Evolutionary conservation across 2,888 invertebrate species (phyloP), one percentile per base, ranked within the genome.

Genomic region (Eristalinus sepulchralis): DNA sequence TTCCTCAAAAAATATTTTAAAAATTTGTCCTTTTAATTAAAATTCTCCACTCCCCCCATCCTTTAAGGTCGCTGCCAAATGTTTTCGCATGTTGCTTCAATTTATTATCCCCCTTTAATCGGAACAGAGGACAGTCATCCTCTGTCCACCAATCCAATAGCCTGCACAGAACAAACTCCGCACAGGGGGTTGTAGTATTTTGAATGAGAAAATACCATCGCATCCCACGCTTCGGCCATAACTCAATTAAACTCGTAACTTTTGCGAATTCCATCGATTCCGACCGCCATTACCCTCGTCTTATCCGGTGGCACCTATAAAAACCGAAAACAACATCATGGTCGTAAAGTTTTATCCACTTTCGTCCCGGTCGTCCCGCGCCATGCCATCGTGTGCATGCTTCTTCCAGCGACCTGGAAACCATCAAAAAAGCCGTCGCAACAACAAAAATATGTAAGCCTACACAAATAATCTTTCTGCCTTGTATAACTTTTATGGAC

Each of bases 321-420:
- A 71, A 71, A 24, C 9, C 34, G 22, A 66, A 67, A 73, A 73
- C 63, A 73, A 63, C 59, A 73, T 67, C 67, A 75, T 20, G 67
- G 63, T 68, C 73, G 27, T 80, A 67, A 80, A 73, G 62, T 62
- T 80, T 62, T 73, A 73, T 73, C 57, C 75, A 63, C 39, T 34
- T 72, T 63, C 24, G 2, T 24, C 24, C 33, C 27, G 1, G 39
- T n/a, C n/a, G n/a, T 4, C 6, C 5, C 24, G 13, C 24, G 60
- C 11, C n/a, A 13, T n/a, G 60, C 11, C n/a, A 13, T n/a, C 27
- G 27, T 31, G 60, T 60, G 60, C 27, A 31, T 27, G n/a, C 36
- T 60, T 77, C 22, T 27, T 27, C 27, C 24, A 78, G 39, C 36
- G 57, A 70, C 64, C 70, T 27, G 67, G 64, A 80, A 79, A 59